Base-by-base conservation (phyloP, 2,888 invertebrate genomes). In the Cheiracanthium punctorium region DNA sequence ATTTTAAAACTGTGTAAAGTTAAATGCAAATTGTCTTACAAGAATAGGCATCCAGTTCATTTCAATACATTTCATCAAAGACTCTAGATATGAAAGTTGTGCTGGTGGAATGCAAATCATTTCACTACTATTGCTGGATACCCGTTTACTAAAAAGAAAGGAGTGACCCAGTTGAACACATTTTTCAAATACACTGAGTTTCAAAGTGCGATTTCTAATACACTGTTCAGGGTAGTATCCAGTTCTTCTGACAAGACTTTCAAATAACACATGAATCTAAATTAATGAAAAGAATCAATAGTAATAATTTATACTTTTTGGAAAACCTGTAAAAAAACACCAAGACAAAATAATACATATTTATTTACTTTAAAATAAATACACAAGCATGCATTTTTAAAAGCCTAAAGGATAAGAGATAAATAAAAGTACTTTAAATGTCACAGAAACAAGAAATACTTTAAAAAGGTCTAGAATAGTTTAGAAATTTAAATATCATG, bases 41-140 rank as follows among this genome's bases (percentile, higher is more conserved):
- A 98, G 91, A 90, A 99, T 95, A 0, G 97, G 93, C 92, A 99
- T 95, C 96, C 98, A 99, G 91, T 96, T 96, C 95, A 97, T 95
- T 90, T 96, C 94, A 7, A 98, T 94, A 91, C 97, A 97, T 90
- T 96, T 95, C 24, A 95, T 94, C 79, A 99, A 92, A 80, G 95
- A 95, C 91, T 96, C 95, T 41, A 99, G 91, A 2, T 93, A 92
- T 7, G 94, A 92, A 77, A 92, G 88, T 87, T 91, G 91, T 41
- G 91, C 91, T 67, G 92, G 91, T 14, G 93, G 89, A 29, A 92
- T 87, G 70, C 90, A 89, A 28, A 74, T 10, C 77, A 75, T 70
- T n/a, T 24, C 28, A 30, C 72, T 20, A 37, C 33, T 24, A 12
- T 41, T 1, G 17, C n/a, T 2, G 43, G 28, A 69, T 17, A 29